Evolutionary conservation across 2,888 invertebrate species (phyloP).

Genomic region (Linyphia triangularis): DNA sequence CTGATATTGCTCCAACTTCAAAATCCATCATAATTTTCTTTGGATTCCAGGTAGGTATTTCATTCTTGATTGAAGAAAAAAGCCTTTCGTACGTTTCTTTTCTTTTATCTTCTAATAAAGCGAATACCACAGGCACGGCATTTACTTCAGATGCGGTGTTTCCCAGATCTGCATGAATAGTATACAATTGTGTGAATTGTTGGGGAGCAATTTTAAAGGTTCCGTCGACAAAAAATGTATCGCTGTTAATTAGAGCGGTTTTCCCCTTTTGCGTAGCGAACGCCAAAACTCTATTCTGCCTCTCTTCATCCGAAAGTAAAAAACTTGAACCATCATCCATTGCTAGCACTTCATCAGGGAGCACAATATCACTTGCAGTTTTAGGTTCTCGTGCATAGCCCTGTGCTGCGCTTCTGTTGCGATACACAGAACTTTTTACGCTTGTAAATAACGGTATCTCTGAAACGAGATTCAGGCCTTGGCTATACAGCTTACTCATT

Average conservation of each 20-base stretch:
- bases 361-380: neutral
- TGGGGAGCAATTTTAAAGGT: neutral
- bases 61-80: neutral
- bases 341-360: neutral
- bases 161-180: neutral
- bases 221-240: neutral
- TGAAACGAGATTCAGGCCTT: no score
- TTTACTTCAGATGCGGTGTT: neutral
- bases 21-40: neutral
- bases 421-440: no score
- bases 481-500: no score
- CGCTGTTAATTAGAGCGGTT: neutral
- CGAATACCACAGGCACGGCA: neutral
- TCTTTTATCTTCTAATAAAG: neutral
- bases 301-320: neutral
- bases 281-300: neutral
- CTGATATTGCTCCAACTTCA: neutral
- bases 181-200: slow-evolving; percentile 12
- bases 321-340: neutral
- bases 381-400: no score
- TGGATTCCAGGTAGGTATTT: neutral
- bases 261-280: neutral
- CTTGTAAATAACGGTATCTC: no score
- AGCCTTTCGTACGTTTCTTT: neutral
- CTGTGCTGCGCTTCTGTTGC: no score